Evolutionary conservation across 1,140 invertebrate species (phyloP).

Genomic region (Drosophila bifasciata): DNA sequence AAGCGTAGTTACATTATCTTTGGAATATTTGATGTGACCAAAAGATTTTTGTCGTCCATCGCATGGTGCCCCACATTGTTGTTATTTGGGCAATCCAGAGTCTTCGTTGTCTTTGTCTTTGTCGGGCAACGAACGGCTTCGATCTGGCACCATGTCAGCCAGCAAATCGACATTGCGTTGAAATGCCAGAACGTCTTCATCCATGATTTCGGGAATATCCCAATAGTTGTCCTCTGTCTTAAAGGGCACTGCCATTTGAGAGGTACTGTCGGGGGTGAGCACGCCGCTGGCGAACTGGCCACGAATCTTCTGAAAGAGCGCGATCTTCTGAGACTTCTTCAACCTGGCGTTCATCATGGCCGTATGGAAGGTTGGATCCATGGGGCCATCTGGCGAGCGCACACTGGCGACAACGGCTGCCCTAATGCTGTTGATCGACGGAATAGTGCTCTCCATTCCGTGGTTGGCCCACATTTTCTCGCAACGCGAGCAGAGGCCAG

Average conservation of each 20-base stretch:
- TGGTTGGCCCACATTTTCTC: slow-evolving; percentile 30
- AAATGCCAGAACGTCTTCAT: neutral
- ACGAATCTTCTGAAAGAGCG: slow-evolving; percentile 38
- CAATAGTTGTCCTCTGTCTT: neutral
- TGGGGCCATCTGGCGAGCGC: neutral
- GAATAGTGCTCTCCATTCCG: neutral
- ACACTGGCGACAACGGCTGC: slow-evolving; percentile 18
- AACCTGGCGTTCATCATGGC: slow-evolving; percentile 10
- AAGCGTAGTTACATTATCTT: too few relatives aligned
- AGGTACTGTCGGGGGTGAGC: neutral
- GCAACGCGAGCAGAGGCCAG: slow-evolving; percentile 51
- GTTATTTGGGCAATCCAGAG: too few relatives aligned
- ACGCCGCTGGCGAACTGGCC: slow-evolving; percentile 26
- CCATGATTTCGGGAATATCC: slow-evolving; percentile 12
- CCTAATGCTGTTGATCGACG: slow-evolving; percentile 1
- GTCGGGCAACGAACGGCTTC: too few relatives aligned
- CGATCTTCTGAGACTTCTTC: slow-evolving; percentile 18
- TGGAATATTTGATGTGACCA: too few relatives aligned
- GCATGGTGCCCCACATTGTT: too few relatives aligned
- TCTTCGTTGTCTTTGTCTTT: too few relatives aligned
- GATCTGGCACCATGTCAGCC: too few relatives aligned
- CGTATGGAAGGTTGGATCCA: slow-evolving; percentile 26
- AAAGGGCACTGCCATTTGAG: too few relatives aligned
- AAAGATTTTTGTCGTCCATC: too few relatives aligned
- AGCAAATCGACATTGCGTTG: slow-evolving; percentile 21